Evolutionary conservation across 2,888 invertebrate species (phyloP), one percentile per base, ranked within the genome.

Genomic region (Diploptera punctata): DNA sequence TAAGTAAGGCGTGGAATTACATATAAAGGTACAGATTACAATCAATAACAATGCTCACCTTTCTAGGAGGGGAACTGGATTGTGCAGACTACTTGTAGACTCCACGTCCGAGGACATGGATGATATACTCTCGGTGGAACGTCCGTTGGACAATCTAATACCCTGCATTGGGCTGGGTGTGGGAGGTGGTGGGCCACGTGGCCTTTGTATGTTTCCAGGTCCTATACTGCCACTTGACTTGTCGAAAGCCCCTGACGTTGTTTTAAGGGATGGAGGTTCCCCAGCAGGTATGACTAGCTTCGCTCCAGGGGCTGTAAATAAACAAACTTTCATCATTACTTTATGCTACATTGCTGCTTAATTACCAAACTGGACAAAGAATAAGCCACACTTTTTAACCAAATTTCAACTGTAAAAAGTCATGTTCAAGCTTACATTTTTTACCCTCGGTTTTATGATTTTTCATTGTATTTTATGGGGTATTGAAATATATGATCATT

Each of bases 61-160:
- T 93, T 81, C 94, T 87, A 0, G 94, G 94, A 52, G 94, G 94
- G 94, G 93, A 67, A 93, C 88, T 33, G 93, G 93, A 79, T 91
- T 90, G 77, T 89, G 90, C 73, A 82, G 74, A 67, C 81, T 81
- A 49, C 81, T 73, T 38, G 76, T 69, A 19, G 80, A 77, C 72
- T 86, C 86, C 54, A 84, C 78, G 76, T 88, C 86, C 1, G 87
- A 87, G 65, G 85, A 84, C 82, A 90, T 86, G 7, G 91, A 91
- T 76, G 88, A 87, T 75, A 90, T 87, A 78, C 90, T 91, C 81
- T 92, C 92, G 76, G 88, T 90, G 75, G 91, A 91, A 76, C 91
- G 88, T 9, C 92, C 92, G 81, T 92, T 92, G 47, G 90, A 88
- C 73, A 91, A 84, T 75, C 77, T 86, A 81, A 65, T 89, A 88